These are phyloP conservation scores for Falco cherrug DNA, from an alignment of 2,797 vertebrate species.

Conservation along the genomic window DNA sequence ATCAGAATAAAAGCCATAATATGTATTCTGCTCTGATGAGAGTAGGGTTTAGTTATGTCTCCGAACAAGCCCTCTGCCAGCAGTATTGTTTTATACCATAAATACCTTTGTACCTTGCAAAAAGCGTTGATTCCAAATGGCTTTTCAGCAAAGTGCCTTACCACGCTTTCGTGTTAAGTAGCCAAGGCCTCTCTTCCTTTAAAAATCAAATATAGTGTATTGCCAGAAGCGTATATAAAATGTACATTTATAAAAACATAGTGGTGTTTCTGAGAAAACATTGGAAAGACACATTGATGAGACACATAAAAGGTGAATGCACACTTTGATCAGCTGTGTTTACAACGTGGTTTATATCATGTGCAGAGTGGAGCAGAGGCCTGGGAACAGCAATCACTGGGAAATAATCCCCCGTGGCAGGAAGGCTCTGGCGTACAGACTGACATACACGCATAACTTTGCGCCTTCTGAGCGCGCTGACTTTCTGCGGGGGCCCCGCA, in stretches of 20 bases:
- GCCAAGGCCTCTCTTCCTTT: slow-evolving; percentile 59
- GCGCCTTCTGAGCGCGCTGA: background rate
- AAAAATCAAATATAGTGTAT: slow-evolving; percentile 62
- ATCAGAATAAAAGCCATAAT: slow-evolving; percentile 67
- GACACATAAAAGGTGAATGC: slow-evolving; percentile 68
- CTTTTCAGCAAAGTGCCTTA: slow-evolving; percentile 70
- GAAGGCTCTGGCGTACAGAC: background rate
- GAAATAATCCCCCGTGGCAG: slow-evolving; percentile 61
- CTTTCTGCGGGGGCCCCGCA: background rate
- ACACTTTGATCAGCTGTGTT: slow-evolving; percentile 73
- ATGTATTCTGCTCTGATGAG: slow-evolving; percentile 35
- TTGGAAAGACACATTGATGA: slow-evolving; percentile 63
- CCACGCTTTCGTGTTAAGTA: slow-evolving; percentile 59
- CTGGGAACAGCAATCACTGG: slow-evolving; percentile 64
- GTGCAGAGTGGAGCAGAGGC: slow-evolving; percentile 64
- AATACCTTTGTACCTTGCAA: slow-evolving; percentile 50
- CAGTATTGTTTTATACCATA: slow-evolving; percentile 42
- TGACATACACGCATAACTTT: slow-evolving; percentile 15
- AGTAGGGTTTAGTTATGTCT: background rate
- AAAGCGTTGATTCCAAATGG: background rate
- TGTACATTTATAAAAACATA: slow-evolving; percentile 63
- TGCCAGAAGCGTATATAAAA: slow-evolving; percentile 62
- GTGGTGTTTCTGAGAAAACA: slow-evolving; percentile 59
- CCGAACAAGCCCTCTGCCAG: slow-evolving; percentile 37
- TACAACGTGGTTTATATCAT: slow-evolving; percentile 70